These are phyloP conservation scores for Spatula clypeata DNA, from an alignment of 2,797 vertebrate species.

Conservation along the genomic window DNA sequence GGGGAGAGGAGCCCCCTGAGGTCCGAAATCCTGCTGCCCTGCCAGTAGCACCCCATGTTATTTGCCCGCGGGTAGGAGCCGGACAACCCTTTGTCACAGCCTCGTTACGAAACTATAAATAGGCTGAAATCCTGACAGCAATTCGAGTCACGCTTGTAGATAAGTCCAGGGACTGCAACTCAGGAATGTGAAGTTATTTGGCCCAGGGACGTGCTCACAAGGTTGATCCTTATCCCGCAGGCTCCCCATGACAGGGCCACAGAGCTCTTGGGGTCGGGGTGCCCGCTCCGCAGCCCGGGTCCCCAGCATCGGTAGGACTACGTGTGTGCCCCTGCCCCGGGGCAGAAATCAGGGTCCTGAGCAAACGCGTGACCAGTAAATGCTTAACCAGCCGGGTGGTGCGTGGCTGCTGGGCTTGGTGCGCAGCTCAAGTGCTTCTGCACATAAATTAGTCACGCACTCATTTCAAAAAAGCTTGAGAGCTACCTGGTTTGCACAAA, in stretches of 20 bases:
- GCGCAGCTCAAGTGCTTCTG: neutral
- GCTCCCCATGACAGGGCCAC: neutral
- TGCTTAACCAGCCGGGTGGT: neutral
- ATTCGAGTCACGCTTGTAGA: constrained; percentile 3
- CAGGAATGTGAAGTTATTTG: constrained; percentile 37
- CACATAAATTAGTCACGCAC: constrained; percentile 64
- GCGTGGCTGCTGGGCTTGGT: neutral
- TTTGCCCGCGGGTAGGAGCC: constrained; percentile 5
- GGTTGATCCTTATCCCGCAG: constrained; percentile 22
- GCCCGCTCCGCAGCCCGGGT: neutral
- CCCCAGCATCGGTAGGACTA: neutral
- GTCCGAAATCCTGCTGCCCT: constrained; percentile 20
- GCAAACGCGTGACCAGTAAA: neutral
- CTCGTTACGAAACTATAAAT: constrained; percentile 26
- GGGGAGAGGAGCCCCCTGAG: neutral
- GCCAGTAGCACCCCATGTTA: neutral
- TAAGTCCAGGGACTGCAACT: neutral
- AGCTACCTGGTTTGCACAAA: constrained; percentile 19
- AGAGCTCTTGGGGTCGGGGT: neutral
- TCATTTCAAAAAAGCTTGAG: neutral
- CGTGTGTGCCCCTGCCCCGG: neutral
- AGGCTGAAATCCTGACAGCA: constrained; percentile 28
- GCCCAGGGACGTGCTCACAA: neutral
- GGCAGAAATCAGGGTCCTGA: neutral
- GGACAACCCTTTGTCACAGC: neutral